Conservation (phyloP, 2,797 vertebrate species). For the Columba guinea region DNA sequence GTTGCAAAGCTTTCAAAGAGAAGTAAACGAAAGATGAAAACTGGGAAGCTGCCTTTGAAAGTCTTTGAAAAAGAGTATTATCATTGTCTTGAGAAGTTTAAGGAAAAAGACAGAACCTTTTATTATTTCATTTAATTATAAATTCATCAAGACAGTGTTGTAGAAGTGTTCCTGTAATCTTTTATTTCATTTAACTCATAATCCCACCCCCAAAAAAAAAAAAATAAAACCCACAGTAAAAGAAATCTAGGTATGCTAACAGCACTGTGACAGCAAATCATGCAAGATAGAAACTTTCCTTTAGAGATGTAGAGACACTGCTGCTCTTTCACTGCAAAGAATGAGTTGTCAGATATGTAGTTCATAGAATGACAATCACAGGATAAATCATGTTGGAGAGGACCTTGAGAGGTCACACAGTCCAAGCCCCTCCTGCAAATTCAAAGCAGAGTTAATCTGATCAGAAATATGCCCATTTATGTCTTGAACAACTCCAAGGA, state of each 20-base stretch:
- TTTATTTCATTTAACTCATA: neutral
- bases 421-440: neutral
- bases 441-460: neutral
- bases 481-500: neutral
- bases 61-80: constrained; percentile 25
- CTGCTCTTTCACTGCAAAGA: neutral
- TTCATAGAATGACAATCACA: neutral
- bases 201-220: neutral
- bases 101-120: neutral
- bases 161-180: neutral
- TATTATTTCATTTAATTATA: constrained; percentile 11
- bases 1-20: constrained; percentile 25
- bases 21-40: constrained; percentile 46
- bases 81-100: neutral
- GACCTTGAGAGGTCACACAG: neutral
- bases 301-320: neutral
- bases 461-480: neutral
- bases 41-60: constrained; percentile 17
- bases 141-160: neutral
- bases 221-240: neutral
- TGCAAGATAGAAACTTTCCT: neutral
- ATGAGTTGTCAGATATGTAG: neutral
- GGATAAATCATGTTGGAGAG: neutral
- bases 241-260: neutral
- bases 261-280: neutral